Base-by-base conservation (phyloP, 2,113 vertebrate species). In the Rhea americana region DNA sequence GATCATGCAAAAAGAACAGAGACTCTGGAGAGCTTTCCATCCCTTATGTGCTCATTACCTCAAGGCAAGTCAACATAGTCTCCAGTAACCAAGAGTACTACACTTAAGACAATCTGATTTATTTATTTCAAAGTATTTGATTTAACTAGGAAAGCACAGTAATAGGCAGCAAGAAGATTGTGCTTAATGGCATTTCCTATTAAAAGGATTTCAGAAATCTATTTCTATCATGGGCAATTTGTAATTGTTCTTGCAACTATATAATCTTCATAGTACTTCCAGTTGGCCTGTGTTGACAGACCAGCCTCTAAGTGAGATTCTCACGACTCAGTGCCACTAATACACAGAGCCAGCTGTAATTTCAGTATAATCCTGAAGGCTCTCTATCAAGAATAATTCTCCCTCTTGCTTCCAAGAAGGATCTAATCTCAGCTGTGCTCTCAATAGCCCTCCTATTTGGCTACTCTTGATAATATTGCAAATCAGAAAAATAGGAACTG, bases 61-160 rank as follows among this genome's bases (percentile, higher is more conserved):
- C 50, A 37, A 77, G 39, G 26, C 58, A 82, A 90, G 47, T 65
- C 91, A 81, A 65, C 43, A 22, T 2, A 1, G 32, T n/a, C 37
- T 75, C 55, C 21, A 10, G 3, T 13, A 75, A 96, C 92, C 37
- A 70, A 17, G 80, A 85, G 9, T 2, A 7, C 82, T 80, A 71
- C 48, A 17, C 74, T 78, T 76, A 78, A 17, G 37, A 73, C 43
- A 93, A 89, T 18, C 32, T 4, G 32, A 61, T 61, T 95, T 82
- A 85, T 20, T 82, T 55, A 73, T 48, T 80, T 30, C 68, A 80
- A 95, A 97, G 67, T 71, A 47, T 93, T 84, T 87, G 77, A 90
- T 93, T 95, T 92, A 90, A 88, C 15, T 62, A 81, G 62, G 28
- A 55, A 91, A 92, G 55, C 5, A 16, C 65, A 74, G 16, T 48